phyloP scores from a whole-genome alignment of 1,140 invertebrate genomes.

The Megathymus violae region DNA sequence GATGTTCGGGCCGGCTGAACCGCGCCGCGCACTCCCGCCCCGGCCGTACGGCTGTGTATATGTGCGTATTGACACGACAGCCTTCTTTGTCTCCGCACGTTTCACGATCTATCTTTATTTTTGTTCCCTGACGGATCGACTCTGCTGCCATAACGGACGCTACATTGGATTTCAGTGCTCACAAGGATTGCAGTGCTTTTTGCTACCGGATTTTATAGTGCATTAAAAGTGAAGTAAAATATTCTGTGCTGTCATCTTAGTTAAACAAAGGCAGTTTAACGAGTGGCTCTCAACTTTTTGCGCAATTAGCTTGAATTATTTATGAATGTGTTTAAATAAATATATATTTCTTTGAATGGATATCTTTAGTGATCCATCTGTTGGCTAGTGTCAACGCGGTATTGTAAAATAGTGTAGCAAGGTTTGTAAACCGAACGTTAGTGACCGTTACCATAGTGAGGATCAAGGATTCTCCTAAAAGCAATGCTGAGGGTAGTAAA shows the following conservation, averaged over 20 bases:
- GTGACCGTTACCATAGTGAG: conserved; percentile 81
- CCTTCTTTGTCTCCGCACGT: conserved; percentile 58
- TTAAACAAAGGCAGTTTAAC: conserved; percentile 21
- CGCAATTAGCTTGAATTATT: conserved; percentile 6
- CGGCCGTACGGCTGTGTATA: conserved; percentile 48
- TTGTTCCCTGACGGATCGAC: conserved; percentile 52
- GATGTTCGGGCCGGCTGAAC: too few species aligned
- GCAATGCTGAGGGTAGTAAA: conserved; percentile 82
- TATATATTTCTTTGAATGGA: not conserved
- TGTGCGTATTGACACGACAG: conserved; percentile 32
- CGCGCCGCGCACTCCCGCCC: too few species aligned
- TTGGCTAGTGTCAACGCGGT: too few species aligned
- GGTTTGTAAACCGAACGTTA: conserved; percentile 48
- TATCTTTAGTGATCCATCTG: conserved; percentile 6
- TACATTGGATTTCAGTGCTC: conserved; percentile 74
- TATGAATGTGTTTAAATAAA: conserved; percentile 6
- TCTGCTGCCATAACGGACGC: conserved; percentile 45
- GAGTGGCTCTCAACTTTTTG: conserved; percentile 21
- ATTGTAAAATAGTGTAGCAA: conserved; percentile 25
- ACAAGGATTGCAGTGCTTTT: conserved; percentile 77
- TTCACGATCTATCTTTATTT: conserved; percentile 66
- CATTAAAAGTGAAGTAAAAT: conserved; percentile 39
- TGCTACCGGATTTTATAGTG: conserved; percentile 28
- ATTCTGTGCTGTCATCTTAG: conserved; percentile 30
- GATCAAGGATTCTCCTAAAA: conserved; percentile 83